Evolutionary conservation across 2,113 vertebrate species (phyloP).

Genomic region (Rhodinocichla rosea): DNA sequence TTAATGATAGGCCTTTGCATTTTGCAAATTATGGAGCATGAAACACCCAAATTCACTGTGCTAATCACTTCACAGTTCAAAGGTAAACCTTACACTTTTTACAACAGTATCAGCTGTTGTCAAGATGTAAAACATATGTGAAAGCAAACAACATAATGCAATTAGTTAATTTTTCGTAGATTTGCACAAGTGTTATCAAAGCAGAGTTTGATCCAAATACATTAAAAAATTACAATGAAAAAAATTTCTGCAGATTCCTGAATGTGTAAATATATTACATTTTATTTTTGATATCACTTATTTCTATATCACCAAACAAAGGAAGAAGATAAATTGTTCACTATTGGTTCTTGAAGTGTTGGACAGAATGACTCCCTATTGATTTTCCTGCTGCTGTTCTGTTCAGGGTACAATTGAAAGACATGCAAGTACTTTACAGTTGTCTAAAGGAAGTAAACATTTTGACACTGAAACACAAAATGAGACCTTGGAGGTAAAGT

Average conservation of each 20-base stretch:
- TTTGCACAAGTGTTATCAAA: constrained; percentile 33
- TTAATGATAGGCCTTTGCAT: neutral
- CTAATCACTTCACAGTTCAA: constrained; percentile 13
- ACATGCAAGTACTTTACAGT: neutral
- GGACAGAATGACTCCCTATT: constrained; percentile 18
- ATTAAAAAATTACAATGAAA: neutral
- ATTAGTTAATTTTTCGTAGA: constrained; percentile 31
- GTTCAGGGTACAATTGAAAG: neutral
- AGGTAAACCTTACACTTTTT: constrained; percentile 15
- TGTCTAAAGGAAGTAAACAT: neutral
- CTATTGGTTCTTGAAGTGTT: neutral
- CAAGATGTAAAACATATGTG: neutral
- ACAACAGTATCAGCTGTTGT: neutral
- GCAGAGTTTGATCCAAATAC: neutral
- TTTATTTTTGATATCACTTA: neutral
- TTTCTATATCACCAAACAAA: neutral
- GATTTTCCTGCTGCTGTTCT: constrained; percentile 40
- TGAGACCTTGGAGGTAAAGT: neutral
- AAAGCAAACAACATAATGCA: constrained; percentile 44
- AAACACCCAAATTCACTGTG: neutral
- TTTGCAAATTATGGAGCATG: neutral
- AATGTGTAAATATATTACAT: neutral
- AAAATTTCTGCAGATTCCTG: neutral
- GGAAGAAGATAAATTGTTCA: neutral
- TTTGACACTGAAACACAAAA: neutral